Conservation (phyloP, 2,888 invertebrate genomes). For the Pachymerium ferrugineum region DNA sequence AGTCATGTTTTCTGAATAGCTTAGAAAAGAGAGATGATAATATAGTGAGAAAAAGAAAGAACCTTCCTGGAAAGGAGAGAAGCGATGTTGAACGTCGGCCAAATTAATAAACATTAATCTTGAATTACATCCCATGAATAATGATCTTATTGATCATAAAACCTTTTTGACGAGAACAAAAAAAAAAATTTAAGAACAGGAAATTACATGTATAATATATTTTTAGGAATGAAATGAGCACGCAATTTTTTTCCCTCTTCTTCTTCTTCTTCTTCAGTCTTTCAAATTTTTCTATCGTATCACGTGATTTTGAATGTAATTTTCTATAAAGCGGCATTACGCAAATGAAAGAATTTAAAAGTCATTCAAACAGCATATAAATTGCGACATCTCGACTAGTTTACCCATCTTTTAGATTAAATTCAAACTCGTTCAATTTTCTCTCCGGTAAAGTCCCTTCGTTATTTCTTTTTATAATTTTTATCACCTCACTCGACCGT, state of each 20-base stretch:
- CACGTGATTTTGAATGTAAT: not conserved
- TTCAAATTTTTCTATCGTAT: not conserved
- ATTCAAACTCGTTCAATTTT: slow-evolving; percentile 1
- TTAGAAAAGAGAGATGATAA: not conserved
- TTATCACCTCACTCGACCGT: no score
- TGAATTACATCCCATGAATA: slow-evolving; percentile 11
- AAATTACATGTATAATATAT: slow-evolving; percentile 12
- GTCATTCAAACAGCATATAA: no score
- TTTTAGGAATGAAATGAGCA: not conserved
- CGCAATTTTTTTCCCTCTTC: not conserved
- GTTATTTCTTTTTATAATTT: no score
- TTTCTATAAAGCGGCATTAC: not conserved
- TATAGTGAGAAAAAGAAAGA: not conserved
- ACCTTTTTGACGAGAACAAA: not conserved
- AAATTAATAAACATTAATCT: slow-evolving; percentile 16
- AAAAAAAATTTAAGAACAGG: slow-evolving; percentile 1
- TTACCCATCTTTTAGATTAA: slow-evolving; percentile 16
- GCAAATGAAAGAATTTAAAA: slow-evolving; percentile 11
- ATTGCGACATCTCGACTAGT: slow-evolving; percentile 3
- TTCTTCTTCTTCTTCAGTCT: not conserved
- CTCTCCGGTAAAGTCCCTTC: no score
- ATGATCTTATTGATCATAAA: slow-evolving; percentile 20
- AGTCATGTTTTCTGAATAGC: not conserved
- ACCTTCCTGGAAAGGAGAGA: not conserved
- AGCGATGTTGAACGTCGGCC: not conserved